These are phyloP conservation scores for Clivina fossor DNA, from an alignment of 2,888 invertebrate genomes.

Conservation along the genomic window DNA sequence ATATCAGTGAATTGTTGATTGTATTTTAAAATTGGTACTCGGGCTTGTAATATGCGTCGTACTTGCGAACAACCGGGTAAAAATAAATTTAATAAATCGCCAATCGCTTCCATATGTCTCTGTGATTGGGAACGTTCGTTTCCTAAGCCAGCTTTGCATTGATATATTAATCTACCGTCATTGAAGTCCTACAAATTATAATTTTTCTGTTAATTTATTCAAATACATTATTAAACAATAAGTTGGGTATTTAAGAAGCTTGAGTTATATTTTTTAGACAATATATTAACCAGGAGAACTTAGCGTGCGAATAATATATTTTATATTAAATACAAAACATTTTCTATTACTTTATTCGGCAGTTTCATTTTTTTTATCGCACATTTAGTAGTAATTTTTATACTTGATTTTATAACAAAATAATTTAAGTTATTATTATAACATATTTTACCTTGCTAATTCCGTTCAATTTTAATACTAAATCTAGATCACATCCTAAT, in stretches of 20 bases:
- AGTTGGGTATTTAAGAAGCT: neutral
- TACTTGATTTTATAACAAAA: too few species aligned
- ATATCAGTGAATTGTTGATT: constrained; percentile 72
- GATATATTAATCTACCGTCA: constrained; percentile 59
- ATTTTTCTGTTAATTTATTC: too few species aligned
- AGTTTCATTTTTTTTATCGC: too few species aligned
- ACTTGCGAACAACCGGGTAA: constrained; percentile 73
- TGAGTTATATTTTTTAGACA: too few species aligned
- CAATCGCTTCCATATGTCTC: constrained; percentile 72
- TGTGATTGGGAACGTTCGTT: constrained; percentile 66
- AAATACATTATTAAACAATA: constrained; percentile 40
- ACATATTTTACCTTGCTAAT: constrained; percentile 42
- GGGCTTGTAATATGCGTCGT: constrained; percentile 74
- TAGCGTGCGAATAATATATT: too few species aligned
- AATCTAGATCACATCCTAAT: constrained; percentile 80
- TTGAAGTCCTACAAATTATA: constrained; percentile 46
- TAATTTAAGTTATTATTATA: too few species aligned
- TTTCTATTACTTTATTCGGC: too few species aligned
- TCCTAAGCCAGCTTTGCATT: constrained; percentile 61
- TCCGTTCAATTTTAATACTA: constrained; percentile 60
- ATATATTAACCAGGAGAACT: too few species aligned
- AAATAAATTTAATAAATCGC: constrained; percentile 70
- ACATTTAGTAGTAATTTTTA: too few species aligned
- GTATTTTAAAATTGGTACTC: constrained; percentile 89
- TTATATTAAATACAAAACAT: too few species aligned